These are phyloP conservation scores for Heloderma charlesbogerti DNA, from an alignment of 2,113 vertebrate genomes.

Conservation along the genomic window DNA sequence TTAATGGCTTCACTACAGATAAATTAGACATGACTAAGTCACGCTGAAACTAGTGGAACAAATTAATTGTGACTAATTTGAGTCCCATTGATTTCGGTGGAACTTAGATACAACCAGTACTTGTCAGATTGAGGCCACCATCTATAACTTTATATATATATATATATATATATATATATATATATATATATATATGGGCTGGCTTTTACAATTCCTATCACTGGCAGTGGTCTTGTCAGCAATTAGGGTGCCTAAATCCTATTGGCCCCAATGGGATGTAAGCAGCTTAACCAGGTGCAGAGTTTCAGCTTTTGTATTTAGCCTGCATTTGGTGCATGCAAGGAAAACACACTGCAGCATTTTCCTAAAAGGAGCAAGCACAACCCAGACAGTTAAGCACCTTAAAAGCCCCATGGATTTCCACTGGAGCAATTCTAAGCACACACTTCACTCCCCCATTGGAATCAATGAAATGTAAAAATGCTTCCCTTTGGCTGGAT, in stretches of 20 bases:
- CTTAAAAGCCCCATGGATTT: neutral
- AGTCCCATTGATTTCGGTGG: neutral
- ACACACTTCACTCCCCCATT: neutral
- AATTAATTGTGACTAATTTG: neutral
- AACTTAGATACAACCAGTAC: neutral
- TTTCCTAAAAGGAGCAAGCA: neutral
- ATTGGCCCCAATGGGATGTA: neutral
- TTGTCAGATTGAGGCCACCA: neutral
- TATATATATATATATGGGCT: too few species aligned
- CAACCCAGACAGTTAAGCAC: neutral
- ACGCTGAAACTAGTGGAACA: neutral
- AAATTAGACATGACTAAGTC: neutral
- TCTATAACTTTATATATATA: too few species aligned
- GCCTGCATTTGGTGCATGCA: neutral
- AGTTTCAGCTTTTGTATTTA: neutral
- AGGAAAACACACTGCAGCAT: neutral
- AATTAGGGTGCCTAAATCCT: neutral
- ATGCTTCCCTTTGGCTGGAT: neutral
- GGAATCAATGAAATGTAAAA: constrained; percentile 9
- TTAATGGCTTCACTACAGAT: neutral
- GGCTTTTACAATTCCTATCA: neutral
- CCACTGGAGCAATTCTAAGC: neutral
- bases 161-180: too few species aligned
- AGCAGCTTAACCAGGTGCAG: neutral
- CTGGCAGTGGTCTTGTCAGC: neutral